These are phyloP conservation scores for Suncus etruscus DNA, from an alignment of 2,113 vertebrate genomes.

Conservation along the genomic window DNA sequence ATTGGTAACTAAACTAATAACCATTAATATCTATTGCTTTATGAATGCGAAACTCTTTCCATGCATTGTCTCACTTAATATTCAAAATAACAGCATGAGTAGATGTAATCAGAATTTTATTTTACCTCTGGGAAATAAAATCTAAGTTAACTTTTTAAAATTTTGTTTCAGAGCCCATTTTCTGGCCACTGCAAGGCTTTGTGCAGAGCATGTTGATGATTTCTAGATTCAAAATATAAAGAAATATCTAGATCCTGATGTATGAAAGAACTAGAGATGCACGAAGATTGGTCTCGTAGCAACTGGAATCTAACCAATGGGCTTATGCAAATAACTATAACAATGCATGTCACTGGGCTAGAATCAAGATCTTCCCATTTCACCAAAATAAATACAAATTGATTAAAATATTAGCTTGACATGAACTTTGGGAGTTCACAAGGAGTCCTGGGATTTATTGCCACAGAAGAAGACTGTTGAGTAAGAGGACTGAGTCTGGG, in stretches of 20 bases:
- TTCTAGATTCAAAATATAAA: too few species aligned
- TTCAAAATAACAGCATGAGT: background rate
- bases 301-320: slow-evolving; percentile 31
- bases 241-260: slow-evolving; percentile 29
- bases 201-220: background rate
- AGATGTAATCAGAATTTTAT: background rate
- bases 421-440: background rate
- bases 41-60: background rate
- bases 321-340: slow-evolving; percentile 9
- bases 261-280: background rate
- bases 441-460: background rate
- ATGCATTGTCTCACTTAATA: background rate
- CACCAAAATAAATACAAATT: background rate
- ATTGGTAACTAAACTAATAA: slow-evolving; percentile 21
- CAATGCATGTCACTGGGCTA: background rate
- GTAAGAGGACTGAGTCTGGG: background rate
- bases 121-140: slow-evolving; percentile 3
- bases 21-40: slow-evolving; percentile 43
- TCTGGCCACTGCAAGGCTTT: background rate
- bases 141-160: background rate
- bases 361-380: background rate
- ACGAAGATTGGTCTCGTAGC: background rate
- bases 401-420: background rate
- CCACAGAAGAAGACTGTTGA: background rate
- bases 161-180: background rate